A percentile compares a stretch with the other conserved stretches of the same genome.
These are phyloP conservation scores for Achlya flavicornis DNA, from an alignment of 2,888 invertebrate genomes.

Conservation along the genomic window DNA sequence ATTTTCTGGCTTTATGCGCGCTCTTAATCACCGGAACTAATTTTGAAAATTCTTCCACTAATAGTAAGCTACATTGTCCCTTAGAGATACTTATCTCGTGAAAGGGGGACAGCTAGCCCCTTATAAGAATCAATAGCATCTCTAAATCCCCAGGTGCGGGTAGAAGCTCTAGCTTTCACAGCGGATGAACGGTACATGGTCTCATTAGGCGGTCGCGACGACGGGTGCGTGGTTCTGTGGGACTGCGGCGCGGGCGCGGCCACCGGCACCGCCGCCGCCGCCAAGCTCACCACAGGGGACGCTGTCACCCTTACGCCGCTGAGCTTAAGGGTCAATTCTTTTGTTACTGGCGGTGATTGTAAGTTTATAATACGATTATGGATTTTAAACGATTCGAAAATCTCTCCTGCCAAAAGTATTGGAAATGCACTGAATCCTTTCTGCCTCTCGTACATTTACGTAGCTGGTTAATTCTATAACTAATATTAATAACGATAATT, in stretches of 20 bases:
- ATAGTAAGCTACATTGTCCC: too few species aligned
- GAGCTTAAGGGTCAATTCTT: slow-evolving; percentile 85
- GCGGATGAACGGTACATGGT: slow-evolving; percentile 91
- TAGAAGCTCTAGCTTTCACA: slow-evolving; percentile 93
- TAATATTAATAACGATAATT: too few species aligned
- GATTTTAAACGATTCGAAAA: neutral
- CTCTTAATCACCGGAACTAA: too few species aligned
- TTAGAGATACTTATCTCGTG: too few species aligned
- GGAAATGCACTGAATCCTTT: too few species aligned
- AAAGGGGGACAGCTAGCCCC: too few species aligned
- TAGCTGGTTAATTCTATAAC: too few species aligned
- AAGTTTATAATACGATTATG: slow-evolving; percentile 38
- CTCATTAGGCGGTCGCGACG: slow-evolving; percentile 95
- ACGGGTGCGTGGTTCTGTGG: slow-evolving; percentile 94
- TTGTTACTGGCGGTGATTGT: slow-evolving; percentile 90
- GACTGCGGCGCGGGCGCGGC: slow-evolving; percentile 86
- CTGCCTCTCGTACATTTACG: too few species aligned
- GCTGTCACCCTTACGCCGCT: slow-evolving; percentile 84
- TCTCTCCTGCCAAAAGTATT: too few species aligned
- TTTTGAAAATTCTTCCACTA: too few species aligned
- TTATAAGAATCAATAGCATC: neutral
- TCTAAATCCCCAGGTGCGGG: slow-evolving; percentile 83
- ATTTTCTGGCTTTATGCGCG: too few species aligned
- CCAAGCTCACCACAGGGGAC: slow-evolving; percentile 89
- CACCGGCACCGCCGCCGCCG: slow-evolving; percentile 84